phyloP scores from a whole-genome alignment of 2,797 vertebrate genomes.

The Falco concolor region DNA sequence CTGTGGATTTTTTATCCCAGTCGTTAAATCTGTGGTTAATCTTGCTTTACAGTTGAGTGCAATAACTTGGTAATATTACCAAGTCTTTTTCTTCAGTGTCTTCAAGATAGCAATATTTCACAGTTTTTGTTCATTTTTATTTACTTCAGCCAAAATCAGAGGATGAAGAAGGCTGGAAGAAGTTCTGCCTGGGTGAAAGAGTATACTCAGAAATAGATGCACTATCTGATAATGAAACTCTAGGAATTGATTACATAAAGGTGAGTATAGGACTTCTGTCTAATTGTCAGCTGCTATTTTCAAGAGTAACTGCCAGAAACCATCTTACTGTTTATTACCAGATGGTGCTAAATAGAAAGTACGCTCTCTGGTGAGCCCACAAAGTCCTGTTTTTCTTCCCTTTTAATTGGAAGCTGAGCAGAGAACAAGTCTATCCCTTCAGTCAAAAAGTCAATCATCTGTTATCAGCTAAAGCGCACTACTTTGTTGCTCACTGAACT shows the following conservation, averaged over 20 bases:
- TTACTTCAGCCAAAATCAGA: slow-evolving; percentile 73
- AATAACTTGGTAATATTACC: not conserved
- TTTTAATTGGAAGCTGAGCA: not conserved
- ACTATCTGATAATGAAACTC: slow-evolving; percentile 66
- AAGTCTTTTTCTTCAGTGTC: not conserved
- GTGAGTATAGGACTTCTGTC: slow-evolving; percentile 49
- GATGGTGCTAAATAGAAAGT: not conserved
- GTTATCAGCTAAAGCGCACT: not conserved
- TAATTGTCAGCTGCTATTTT: not conserved
- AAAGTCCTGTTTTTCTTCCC: not conserved
- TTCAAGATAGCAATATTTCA: not conserved
- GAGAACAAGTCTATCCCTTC: not conserved
- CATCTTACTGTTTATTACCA: not conserved
- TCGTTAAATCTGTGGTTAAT: not conserved
- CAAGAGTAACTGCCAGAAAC: not conserved
- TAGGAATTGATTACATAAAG: slow-evolving; percentile 88
- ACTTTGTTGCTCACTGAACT: not conserved
- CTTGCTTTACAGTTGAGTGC: not conserved
- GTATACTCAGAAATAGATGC: slow-evolving; percentile 71
- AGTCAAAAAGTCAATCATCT: not conserved
- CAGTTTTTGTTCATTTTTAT: not conserved
- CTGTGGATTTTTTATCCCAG: not conserved
- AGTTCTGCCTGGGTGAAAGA: slow-evolving; percentile 86
- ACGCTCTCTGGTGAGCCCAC: not conserved
- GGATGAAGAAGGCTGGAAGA: slow-evolving; percentile 83